Conservation (phyloP, 64 coral and sea anemone genomes). For the Trachythela sp. region DNA sequence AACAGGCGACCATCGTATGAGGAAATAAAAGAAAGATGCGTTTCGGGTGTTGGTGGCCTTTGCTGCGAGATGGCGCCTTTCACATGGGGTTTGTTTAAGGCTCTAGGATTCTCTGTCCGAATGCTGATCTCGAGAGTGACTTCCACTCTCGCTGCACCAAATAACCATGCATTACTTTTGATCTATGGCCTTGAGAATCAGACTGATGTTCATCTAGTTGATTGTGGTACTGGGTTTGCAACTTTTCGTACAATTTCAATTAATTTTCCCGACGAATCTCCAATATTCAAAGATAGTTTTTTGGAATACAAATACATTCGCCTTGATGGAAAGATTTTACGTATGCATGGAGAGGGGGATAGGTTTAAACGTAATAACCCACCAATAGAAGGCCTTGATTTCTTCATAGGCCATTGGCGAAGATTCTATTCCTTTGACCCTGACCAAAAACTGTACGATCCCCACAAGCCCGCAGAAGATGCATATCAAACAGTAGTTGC, state of each 20-base stretch:
- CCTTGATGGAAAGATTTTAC: background rate
- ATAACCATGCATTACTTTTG: background rate
- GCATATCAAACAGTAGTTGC: background rate
- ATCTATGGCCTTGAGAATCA: background rate
- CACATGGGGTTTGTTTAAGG: background rate
- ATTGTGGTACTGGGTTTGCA: background rate
- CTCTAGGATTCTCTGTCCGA: background rate
- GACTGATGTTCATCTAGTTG: background rate
- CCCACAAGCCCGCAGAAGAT: background rate
- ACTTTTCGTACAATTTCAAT: conserved; percentile 7
- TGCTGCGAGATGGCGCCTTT: background rate
- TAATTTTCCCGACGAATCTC: background rate
- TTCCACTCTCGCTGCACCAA: background rate
- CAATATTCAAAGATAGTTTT: background rate
- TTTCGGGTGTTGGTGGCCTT: background rate
- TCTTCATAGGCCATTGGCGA: background rate
- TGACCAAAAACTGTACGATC: background rate
- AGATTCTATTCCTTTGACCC: background rate
- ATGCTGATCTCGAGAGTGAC: background rate
- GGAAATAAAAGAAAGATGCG: background rate
- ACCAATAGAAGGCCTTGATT: background rate
- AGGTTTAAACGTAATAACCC: background rate
- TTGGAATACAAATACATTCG: background rate
- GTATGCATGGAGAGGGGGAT: background rate
- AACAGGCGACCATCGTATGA: background rate